Percentiles rank a stretch among this genome's conserved stretches.
These are phyloP conservation scores for Sylvia borin DNA, from an alignment of 2,797 vertebrate species.

Conservation along the genomic window DNA sequence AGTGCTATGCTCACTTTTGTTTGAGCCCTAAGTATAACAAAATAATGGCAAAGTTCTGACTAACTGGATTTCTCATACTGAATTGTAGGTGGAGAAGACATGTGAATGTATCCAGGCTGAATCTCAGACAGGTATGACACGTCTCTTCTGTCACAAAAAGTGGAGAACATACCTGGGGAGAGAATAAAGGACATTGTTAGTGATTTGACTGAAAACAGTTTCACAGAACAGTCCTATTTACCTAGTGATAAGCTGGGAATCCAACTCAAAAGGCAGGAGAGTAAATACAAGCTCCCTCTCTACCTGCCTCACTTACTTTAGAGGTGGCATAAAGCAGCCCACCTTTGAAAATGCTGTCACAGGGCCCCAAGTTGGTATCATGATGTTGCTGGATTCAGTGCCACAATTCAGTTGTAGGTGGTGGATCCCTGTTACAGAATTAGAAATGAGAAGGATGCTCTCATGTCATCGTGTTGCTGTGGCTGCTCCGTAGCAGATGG, in stretches of 20 bases:
- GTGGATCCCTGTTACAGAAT: not conserved
- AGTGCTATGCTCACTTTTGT: not conserved
- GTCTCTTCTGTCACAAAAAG: not conserved
- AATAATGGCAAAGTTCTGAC: not conserved
- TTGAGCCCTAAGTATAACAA: not conserved
- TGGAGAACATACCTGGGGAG: not conserved
- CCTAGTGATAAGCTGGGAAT: not conserved
- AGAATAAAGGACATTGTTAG: not conserved
- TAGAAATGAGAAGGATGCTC: not conserved
- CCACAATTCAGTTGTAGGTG: not conserved
- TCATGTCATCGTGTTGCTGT: not conserved
- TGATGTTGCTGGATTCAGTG: not conserved
- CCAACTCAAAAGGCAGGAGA: not conserved
- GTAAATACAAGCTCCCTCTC: not conserved
- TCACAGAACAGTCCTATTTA: not conserved
- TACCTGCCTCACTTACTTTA: not conserved
- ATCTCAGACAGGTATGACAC: slow-evolving; percentile 88
- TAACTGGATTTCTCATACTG: slow-evolving; percentile 50
- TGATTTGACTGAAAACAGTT: not conserved
- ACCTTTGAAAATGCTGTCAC: not conserved
- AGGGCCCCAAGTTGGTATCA: not conserved
- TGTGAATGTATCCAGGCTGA: slow-evolving; percentile 90
- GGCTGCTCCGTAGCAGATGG: not conserved
- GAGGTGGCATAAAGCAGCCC: not conserved
- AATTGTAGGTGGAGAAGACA: slow-evolving; percentile 85